Percentiles rank a stretch among this genome's conserved stretches.
These are phyloP conservation scores for Micropoecilia bifurca DNA, from an alignment of 2,797 vertebrate genomes.

Conservation along the genomic window DNA sequence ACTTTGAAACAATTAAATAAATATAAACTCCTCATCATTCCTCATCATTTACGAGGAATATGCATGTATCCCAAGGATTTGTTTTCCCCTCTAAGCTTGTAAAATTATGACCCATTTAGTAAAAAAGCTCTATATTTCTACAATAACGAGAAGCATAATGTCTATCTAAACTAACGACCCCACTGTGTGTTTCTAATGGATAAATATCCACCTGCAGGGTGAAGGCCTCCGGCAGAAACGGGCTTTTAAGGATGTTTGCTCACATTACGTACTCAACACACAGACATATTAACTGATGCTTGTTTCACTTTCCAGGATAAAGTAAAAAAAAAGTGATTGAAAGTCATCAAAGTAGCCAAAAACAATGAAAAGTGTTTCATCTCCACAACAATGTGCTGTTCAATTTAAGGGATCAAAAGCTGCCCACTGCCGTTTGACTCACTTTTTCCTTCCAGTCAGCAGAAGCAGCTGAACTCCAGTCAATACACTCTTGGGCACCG, in stretches of 20 bases:
- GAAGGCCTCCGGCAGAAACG: slow-evolving; percentile 9
- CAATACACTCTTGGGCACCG: slow-evolving; percentile 8
- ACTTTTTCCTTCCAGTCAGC: slow-evolving; percentile 24
- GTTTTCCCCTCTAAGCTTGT: not conserved
- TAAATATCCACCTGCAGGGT: slow-evolving; percentile 40
- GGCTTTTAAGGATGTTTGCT: slow-evolving; percentile 20
- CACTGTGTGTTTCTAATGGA: slow-evolving; percentile 46
- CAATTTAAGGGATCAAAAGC: slow-evolving; percentile 38
- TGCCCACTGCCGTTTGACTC: slow-evolving; percentile 33
- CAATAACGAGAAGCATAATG: not conserved
- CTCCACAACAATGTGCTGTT: slow-evolving; percentile 10
- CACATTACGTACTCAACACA: slow-evolving; percentile 17
- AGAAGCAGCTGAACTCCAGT: slow-evolving; percentile 23
- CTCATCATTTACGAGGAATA: too few species aligned
- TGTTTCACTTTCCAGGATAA: slow-evolving; percentile 19
- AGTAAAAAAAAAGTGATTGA: slow-evolving; percentile 8
- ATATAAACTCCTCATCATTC: too few species aligned
- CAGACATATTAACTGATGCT: slow-evolving; percentile 27
- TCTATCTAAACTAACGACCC: slow-evolving; percentile 8
- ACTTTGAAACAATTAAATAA: not conserved
- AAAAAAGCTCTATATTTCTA: not conserved
- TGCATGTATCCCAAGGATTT: not conserved
- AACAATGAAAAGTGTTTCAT: slow-evolving; percentile 25
- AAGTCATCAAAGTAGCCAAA: slow-evolving; percentile 20
- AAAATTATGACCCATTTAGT: not conserved